Evolutionary conservation across 2,797 vertebrate genomes (phyloP), one percentile per base, ranked within the genome.

Genomic region (Prunella strophiata): DNA sequence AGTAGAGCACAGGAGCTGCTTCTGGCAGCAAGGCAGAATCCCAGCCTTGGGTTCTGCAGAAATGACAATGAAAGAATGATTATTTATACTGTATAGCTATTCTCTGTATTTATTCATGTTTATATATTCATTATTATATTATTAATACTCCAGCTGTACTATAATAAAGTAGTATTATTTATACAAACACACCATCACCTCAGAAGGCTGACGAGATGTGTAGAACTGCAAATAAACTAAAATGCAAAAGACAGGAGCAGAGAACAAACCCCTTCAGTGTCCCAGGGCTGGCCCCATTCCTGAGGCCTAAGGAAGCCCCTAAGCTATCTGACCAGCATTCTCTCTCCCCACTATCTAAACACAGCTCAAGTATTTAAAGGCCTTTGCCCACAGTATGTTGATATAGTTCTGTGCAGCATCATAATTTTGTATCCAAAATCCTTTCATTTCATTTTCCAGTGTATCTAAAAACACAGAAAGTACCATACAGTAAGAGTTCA

Each of bases 391-490:
- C 14, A 61, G 4, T 9, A 67, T 26, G 3, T 21, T 83, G 15
- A 40, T 27, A 34, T 1, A 63, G 29, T 70, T 89, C 63, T 88
- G 43, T 38, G 32, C 68, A 91, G 13, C n/a, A 40, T 32, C 10
- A 18, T 16, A 68, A 68, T 42, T 88, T 47, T 78, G 42, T 26
- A 82, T 4, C 11, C 29, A 21, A 78, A 85, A 73, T 59, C 27
- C 29, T 79, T 88, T 36, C 0, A 19, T 52, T 91, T 91, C 4
- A 17, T 50, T 81, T 70, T 25, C 32, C 38, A 48, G 29, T 27
- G 6, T n/a, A 87, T 78, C 82, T 91, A 86, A 84, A 70, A 89
- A 52, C 18, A 80, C 32, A 59, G 27, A 13, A 76, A 86, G 25
- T 34, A 73, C 19, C n/a, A 48, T 7, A 27, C 9, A 75, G 13